Conservation (phyloP, 2,888 invertebrate genomes). For the Hybos culiciformis region DNA sequence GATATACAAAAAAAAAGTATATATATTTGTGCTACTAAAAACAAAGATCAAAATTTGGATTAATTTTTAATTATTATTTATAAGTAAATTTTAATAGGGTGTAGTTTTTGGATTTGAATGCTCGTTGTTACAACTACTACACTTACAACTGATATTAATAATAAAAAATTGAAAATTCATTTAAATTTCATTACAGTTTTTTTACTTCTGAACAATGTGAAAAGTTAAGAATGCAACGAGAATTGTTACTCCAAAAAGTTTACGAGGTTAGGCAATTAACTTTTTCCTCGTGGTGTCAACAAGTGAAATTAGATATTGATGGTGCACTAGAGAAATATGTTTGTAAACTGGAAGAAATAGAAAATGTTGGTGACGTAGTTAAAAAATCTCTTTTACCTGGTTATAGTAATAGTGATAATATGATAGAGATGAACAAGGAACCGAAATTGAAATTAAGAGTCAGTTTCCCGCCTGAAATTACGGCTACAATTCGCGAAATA, state of each 20-base stretch:
- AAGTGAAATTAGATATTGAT: conserved; percentile 38
- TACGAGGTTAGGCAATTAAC: conserved; percentile 37
- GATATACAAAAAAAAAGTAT: no score
- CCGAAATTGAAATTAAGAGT: conserved; percentile 18
- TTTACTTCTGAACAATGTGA: conserved; percentile 25
- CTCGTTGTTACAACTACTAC: no score
- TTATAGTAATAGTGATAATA: not conserved
- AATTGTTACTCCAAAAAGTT: conserved; percentile 36
- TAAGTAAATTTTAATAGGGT: no score
- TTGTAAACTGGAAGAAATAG: conserved; percentile 14
- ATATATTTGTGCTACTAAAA: no score
- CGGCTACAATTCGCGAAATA: conserved; percentile 63
- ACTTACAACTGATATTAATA: no score
- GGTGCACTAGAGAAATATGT: conserved; percentile 29
- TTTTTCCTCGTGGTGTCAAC: conserved; percentile 40
- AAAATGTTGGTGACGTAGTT: no score
- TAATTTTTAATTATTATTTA: no score
- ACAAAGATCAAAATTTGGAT: no score
- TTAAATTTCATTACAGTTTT: no score
- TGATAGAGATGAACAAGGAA: conserved; percentile 7
- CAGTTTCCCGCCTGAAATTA: conserved; percentile 40
- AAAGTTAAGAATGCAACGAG: conserved; percentile 25
- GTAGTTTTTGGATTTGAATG: no score
- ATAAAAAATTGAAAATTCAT: no score
- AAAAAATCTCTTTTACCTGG: no score